Percentiles rank a stretch among this genome's conserved stretches.
Evolutionary conservation across 2,113 vertebrate genomes (phyloP).

Genomic region (Tichodroma muraria): DNA sequence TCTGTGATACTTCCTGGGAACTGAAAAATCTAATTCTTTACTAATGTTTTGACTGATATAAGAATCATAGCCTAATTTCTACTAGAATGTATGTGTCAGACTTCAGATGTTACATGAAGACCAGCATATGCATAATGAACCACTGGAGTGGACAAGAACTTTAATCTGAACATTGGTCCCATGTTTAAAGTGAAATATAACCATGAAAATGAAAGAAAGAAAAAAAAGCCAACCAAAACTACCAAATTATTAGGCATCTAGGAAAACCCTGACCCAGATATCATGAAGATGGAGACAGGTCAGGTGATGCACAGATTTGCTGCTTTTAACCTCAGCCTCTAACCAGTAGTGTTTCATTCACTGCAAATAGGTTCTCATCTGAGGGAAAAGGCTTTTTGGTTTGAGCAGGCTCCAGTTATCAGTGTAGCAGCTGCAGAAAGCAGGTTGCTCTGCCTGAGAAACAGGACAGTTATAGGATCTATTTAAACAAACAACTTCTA

Average conservation of each 20-base stretch:
- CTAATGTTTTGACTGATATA: neutral
- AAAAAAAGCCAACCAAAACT: neutral
- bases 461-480: neutral
- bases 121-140: neutral
- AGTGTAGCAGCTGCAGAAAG: neutral
- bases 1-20: neutral
- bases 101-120: neutral
- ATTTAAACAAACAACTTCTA: neutral
- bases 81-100: neutral
- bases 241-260: neutral
- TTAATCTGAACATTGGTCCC: neutral
- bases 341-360: neutral
- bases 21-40: neutral
- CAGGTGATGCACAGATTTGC: neutral
- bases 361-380: neutral
- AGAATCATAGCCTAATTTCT: neutral
- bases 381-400: neutral
- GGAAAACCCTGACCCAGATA: neutral
- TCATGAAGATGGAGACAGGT: accelerated
- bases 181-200: neutral
- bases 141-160: neutral
- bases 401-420: neutral
- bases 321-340: neutral
- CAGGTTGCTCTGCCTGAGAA: neutral
- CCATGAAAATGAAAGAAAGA: neutral